Evolutionary conservation across 2,797 vertebrate genomes (phyloP), one percentile per base, ranked within the genome.

Genomic region (Myiotriccus ornatus): DNA sequence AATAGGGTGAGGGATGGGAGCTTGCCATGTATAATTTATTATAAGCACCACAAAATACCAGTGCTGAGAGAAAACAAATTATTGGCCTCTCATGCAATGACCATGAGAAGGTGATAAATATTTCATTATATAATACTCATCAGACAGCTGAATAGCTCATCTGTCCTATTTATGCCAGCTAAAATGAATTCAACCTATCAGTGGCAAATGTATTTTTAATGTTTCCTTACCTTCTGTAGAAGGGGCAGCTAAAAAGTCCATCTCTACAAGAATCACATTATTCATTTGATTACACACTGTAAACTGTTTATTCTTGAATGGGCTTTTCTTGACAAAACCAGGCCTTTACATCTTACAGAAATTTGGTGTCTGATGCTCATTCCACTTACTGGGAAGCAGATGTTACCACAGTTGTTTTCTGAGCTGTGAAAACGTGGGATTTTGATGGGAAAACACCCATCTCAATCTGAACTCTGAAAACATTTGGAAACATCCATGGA

Each of bases 161-260:
- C 97, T 97, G 97, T 97, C 97, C 98, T 97, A 96, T 97, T 98
- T 97, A 97, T 97, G 97, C 97, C 97, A 97, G 71, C 89, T 97
- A 96, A 97, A 98, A 98, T 98, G 97, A 97, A 98, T 97, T 98
- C 97, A 97, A 68, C 97, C 97, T 97, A 97, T 97, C 97, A 97
- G 95, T 80, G 86, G 94, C 57, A 94, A 97, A 98, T 98, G 96
- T 91, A 98, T 98, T 97, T 98, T 98, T 98, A 97, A 98, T 97
- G 96, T 67, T 89, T 94, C 92, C 85, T 81, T 93, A 94, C 96
- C 96, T 97, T 81, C 79, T 46, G 44, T 91, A 69, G 73, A 94
- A 94, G 67, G 63, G 28, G 50, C 62, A 69, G 82, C 86, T 95
- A 75, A 80, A 91, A 95, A 93, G 93, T 63, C 85, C 68, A 62